A percentile compares a stretch with the other conserved stretches of the same genome.
These are phyloP conservation scores for Sthenelais limicola DNA, from an alignment of 2,888 invertebrate genomes.

Conservation along the genomic window DNA sequence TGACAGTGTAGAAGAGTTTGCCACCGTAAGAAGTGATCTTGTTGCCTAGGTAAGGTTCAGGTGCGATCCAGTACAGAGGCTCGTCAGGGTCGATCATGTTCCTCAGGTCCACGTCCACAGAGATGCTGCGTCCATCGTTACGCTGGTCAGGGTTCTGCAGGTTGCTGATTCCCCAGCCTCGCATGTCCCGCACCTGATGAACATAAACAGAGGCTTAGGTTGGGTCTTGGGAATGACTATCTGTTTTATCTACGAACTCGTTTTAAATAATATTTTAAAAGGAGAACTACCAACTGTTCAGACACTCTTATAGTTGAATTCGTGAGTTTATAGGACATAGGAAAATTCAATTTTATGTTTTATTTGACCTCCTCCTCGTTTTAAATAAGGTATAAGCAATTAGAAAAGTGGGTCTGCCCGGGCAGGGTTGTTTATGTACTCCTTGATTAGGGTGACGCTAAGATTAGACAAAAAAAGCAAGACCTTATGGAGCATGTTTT, in stretches of 20 bases:
- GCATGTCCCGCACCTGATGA: constrained; percentile 79
- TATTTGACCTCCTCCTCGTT: no score
- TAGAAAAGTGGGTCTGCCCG: no score
- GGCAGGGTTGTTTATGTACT: no score
- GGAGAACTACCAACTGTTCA: no score
- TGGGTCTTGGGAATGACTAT: no score
- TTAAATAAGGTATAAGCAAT: no score
- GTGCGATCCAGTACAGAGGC: constrained; percentile 84
- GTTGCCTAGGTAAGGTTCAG: constrained; percentile 83
- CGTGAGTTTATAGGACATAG: no score
- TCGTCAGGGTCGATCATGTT: constrained; percentile 51
- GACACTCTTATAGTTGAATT: no score
- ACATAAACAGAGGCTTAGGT: no score
- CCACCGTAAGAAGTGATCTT: constrained; percentile 89
- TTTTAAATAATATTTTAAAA: no score
- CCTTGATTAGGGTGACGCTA: no score
- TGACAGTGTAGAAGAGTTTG: constrained; percentile 82
- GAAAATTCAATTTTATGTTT: background rate
- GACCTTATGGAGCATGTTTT: background rate
- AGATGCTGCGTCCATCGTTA: constrained; percentile 56
- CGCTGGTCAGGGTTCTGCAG: constrained; percentile 67
- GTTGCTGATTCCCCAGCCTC: constrained; percentile 79
- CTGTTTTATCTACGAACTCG: no score
- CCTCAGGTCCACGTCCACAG: constrained; percentile 48
- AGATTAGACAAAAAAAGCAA: background rate